Evolutionary conservation across 2,113 vertebrate genomes (phyloP), one percentile per base, ranked within the genome.

Genomic region (Narcine bancroftii): DNA sequence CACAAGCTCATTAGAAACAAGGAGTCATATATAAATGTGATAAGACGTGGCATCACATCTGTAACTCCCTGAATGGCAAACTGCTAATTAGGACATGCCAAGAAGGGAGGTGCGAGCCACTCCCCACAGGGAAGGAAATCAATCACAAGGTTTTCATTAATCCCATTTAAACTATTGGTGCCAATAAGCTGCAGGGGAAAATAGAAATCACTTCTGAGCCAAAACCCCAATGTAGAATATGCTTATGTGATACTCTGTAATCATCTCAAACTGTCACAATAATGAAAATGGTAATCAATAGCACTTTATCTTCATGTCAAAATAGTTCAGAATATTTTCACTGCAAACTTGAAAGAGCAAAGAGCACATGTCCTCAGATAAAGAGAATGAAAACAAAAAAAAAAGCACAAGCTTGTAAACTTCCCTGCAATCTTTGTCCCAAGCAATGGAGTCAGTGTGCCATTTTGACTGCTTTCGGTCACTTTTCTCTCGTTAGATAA

Each of bases 141-240:
- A 87, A 87, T 87, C 81, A 87, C 50, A 60, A n/a, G 53, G 53
- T 63, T 87, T 81, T 87, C 81, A 36, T 63, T 87, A 87, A 87
- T 87, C 81, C 19, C 81, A 19, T 87, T 87, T 87, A 60, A n/a
- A 36, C 33, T 87, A 87, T 60, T 60, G 53, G n/a, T 87, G 53
- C 53, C 81, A 87, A 87, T 36, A 60, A 60, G 81, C 81, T 87
- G 33, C 81, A 87, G 81, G 81, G 50, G 17, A 60, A 87, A 87
- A 56, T 87, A 87, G n/a, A 60, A 53, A 81, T 33, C 81, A 60
- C 53, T 87, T n/a, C 60, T 60, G 53, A 87, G 81, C 53, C 81
- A 87, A 87, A 60, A 63, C 33, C 53, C 33, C 81, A 36, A 83
- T 60, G 53, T n/a, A 60, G 81, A 87, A 10, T 87, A 60, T 5